Evolutionary conservation across 64 coral and sea anemone genomes (phyloP).

Genomic region (Montipora foliosa): DNA sequence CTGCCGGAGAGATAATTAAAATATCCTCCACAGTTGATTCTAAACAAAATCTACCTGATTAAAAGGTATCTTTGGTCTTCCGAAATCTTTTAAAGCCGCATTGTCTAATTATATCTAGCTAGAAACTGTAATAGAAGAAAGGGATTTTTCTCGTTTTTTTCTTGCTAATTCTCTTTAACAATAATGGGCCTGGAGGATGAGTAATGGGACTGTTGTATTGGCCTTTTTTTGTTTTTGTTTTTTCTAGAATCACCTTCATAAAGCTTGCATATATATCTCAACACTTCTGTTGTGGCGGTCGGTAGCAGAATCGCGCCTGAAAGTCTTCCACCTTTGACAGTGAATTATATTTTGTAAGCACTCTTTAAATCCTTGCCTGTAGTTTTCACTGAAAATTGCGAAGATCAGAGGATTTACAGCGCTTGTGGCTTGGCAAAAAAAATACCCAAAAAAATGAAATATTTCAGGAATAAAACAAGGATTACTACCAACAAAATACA

Average conservation of each 20-base stretch:
- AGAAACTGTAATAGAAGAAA: no score
- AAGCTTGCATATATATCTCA: background rate
- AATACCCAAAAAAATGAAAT: conserved; percentile 69
- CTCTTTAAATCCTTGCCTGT: conserved; percentile 29
- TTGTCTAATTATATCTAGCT: no score
- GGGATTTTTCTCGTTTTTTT: no score
- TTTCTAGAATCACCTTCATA: background rate
- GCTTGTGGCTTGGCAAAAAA: conserved; percentile 65
- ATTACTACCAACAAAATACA: conserved; percentile 3
- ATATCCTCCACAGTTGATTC: no score
- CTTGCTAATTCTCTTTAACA: no score
- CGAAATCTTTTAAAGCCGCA: no score
- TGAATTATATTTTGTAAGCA: background rate
- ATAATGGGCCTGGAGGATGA: no score
- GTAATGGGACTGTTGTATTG: background rate
- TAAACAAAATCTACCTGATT: no score
- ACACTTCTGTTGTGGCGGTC: background rate
- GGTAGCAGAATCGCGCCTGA: background rate
- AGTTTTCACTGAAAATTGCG: conserved; percentile 65
- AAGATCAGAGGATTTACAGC: conserved; percentile 61
- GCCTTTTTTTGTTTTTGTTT: background rate
- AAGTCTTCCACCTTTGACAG: background rate
- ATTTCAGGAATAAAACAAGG: background rate
- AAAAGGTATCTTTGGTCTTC: no score
- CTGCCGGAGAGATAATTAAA: no score